These are phyloP conservation scores for Tolmerus cingulatus DNA, from an alignment of 2,888 invertebrate genomes.

Conservation along the genomic window DNA sequence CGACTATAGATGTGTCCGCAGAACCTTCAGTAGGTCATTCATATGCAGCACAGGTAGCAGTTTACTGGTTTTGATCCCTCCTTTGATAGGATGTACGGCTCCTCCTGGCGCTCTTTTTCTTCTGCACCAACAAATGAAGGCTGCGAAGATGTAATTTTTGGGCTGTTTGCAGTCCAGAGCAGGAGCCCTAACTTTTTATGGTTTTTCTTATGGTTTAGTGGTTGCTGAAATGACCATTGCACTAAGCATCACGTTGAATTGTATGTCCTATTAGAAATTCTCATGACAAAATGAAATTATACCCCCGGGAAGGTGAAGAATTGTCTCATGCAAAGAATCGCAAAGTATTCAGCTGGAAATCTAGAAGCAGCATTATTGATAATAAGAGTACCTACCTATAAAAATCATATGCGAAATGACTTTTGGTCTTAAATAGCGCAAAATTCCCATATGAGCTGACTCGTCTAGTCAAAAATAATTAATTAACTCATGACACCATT, in stretches of 20 bases:
- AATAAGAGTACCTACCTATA: not conserved
- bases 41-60: conserved; percentile 24
- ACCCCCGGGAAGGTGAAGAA: not conserved
- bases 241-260: not conserved
- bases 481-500: not conserved
- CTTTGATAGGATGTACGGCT: conserved; percentile 31
- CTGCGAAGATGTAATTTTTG: conserved; percentile 30
- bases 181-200: conserved; percentile 17
- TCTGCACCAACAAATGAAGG: not conserved
- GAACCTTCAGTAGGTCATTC: conserved; percentile 17
- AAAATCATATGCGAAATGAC: not conserved
- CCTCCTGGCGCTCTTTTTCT: not conserved
- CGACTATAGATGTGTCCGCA: not conserved
- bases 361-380: too few relatives aligned
- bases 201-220: not conserved
- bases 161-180: conserved; percentile 23
- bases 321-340: not conserved
- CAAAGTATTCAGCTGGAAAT: too few relatives aligned
- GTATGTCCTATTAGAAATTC: not conserved
- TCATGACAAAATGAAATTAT: not conserved
- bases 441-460: not conserved
- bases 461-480: not conserved
- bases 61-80: conserved; percentile 27
- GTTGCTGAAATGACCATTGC: conserved; percentile 25
- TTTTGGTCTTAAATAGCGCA: not conserved